Percentiles rank a stretch among this genome's conserved stretches.
These are phyloP conservation scores for Connochaetes taurinus DNA, from an alignment of 2,113 vertebrate species.

Conservation along the genomic window DNA sequence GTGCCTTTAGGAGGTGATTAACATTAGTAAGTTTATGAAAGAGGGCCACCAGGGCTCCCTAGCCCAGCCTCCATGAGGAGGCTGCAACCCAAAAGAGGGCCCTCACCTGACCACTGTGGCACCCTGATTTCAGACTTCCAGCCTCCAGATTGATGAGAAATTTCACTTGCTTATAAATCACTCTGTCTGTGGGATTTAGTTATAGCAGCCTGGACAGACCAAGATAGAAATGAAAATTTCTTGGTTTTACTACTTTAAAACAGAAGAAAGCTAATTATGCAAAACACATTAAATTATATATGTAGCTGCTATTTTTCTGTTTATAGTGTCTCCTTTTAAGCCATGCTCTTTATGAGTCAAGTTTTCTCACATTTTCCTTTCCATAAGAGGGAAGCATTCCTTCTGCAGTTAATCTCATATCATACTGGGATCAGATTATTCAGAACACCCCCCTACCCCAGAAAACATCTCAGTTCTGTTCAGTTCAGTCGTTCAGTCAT, in stretches of 20 bases:
- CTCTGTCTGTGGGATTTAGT: background rate
- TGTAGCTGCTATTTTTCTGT: background rate
- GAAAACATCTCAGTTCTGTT: background rate
- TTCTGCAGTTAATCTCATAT: background rate
- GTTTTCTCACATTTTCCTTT: background rate
- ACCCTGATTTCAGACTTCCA: background rate
- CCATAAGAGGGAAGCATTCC: background rate
- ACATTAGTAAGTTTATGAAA: background rate
- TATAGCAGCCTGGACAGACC: background rate
- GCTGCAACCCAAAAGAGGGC: too few species aligned
- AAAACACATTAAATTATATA: background rate
- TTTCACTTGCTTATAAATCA: background rate
- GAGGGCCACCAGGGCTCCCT: background rate
- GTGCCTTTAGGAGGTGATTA: background rate
- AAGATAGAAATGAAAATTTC: background rate
- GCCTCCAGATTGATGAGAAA: background rate
- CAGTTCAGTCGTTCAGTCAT: background rate
- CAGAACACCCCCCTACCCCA: background rate
- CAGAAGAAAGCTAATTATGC: background rate
- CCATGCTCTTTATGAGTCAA: background rate
- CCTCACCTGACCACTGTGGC: background rate
- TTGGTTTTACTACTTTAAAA: slow-evolving; percentile 6
- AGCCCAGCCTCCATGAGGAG: background rate
- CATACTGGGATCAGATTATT: background rate
- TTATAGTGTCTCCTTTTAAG: background rate